Percentiles rank a stretch among this genome's conserved stretches.
Evolutionary conservation across 1,140 invertebrate species (phyloP).

Genomic region (Conopomorpha cramerella): DNA sequence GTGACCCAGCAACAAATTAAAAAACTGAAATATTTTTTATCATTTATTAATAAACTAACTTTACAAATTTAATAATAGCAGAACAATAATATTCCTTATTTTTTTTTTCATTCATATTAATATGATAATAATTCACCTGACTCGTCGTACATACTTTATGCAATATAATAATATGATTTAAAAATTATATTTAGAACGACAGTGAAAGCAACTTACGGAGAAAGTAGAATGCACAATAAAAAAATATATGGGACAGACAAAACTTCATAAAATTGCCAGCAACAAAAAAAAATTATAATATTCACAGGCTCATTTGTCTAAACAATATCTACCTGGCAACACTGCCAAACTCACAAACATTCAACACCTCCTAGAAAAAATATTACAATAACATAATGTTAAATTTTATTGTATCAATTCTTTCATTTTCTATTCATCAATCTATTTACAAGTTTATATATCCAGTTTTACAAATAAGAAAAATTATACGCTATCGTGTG

Average conservation of each 20-base stretch:
- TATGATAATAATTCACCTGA: constrained; percentile 59
- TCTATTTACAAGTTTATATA: constrained; percentile 54
- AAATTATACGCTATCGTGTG: constrained; percentile 47
- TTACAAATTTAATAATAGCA: constrained; percentile 62
- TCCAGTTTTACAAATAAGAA: constrained; percentile 57
- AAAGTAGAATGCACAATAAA: constrained; percentile 53
- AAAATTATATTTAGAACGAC: constrained; percentile 56
- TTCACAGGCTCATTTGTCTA: constrained; percentile 26
- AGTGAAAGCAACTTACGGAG: constrained; percentile 57
- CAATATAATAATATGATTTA: constrained; percentile 57
- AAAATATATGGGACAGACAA: constrained; percentile 24
- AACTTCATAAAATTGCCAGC: constrained; percentile 28
- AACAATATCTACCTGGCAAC: constrained; percentile 5
- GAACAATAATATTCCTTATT: constrained; percentile 61
- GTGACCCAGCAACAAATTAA: too few relatives aligned
- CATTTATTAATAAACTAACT: constrained; percentile 61
- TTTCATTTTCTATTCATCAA: constrained; percentile 46
- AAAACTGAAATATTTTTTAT: constrained; percentile 46
- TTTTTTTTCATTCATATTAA: constrained; percentile 59
- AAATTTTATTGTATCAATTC: constrained; percentile 57
- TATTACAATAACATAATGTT: constrained; percentile 55
- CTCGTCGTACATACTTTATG: constrained; percentile 55
- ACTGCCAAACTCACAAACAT: constrained; percentile 7
- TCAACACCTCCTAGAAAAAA: constrained; percentile 46
- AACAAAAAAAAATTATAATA: too few relatives aligned